phyloP scores from a whole-genome alignment of 2,113 vertebrate genomes.

The Poeciliopsis occidentalis region DNA sequence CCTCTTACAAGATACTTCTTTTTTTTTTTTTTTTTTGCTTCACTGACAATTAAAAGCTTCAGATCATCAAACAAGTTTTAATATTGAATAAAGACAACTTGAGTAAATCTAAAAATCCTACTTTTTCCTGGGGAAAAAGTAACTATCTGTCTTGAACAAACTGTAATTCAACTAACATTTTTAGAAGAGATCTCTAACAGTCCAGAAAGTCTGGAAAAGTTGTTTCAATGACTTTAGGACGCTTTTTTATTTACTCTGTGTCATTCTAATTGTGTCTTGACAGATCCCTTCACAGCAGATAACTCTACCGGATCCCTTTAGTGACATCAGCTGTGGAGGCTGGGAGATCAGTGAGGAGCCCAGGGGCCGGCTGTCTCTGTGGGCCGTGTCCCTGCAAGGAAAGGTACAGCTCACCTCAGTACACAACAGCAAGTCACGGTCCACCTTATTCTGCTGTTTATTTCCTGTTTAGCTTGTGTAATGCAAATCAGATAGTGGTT shows the following conservation, averaged over 20 bases:
- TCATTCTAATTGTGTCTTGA: conserved; percentile 9
- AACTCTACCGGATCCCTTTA: conserved; percentile 90
- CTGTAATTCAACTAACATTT: too few species aligned
- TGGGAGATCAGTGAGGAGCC: conserved; percentile 95
- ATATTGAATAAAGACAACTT: too few species aligned
- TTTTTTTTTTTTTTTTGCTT: background rate
- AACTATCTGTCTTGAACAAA: too few species aligned
- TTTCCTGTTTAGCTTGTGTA: background rate
- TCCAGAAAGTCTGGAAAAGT: too few species aligned
- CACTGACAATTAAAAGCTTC: background rate
- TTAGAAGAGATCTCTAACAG: too few species aligned
- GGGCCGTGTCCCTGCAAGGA: conserved; percentile 94
- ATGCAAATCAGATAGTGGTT: background rate
- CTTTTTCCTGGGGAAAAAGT: too few species aligned
- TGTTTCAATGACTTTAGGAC: too few species aligned
- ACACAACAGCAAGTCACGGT: background rate
- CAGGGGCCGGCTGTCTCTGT: conserved; percentile 87
- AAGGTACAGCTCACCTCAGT: conserved; percentile 79
- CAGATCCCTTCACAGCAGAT: conserved; percentile 86
- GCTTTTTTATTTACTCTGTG: background rate
- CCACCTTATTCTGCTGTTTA: background rate
- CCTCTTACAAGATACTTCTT: background rate
- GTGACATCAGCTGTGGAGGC: conserved; percentile 91
- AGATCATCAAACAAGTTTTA: background rate
- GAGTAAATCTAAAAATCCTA: too few species aligned